These are phyloP conservation scores for Diploscapter pachys DNA, from an alignment of 1,140 invertebrate species.

Conservation along the genomic window DNA sequence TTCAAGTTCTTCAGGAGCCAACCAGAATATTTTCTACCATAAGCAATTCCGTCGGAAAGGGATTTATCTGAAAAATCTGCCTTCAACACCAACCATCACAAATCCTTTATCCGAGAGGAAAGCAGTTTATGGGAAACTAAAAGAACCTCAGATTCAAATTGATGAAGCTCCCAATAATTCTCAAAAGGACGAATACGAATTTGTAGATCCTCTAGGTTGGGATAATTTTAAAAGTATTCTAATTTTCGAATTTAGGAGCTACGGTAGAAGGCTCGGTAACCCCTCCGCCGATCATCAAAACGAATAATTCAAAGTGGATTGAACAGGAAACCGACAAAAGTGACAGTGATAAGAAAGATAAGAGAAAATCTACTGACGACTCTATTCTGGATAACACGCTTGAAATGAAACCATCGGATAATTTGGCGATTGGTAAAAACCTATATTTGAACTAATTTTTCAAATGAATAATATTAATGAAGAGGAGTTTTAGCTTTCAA, in stretches of 20 bases:
- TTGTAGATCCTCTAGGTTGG: constrained; percentile 13
- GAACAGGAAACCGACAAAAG: not conserved
- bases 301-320: not conserved
- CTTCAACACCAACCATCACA: no score
- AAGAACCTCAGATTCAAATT: no score
- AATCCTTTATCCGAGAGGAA: no score
- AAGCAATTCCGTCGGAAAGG: no score
- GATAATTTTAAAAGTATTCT: not conserved
- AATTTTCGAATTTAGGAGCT: constrained; percentile 4
- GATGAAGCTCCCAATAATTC: no score
- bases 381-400: constrained; percentile 10
- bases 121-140: no score
- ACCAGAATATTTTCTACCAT: no score
- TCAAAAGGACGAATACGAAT: constrained; percentile 62
- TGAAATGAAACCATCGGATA: constrained; percentile 2
- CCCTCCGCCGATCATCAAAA: not conserved
- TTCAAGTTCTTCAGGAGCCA: no score
- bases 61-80: no score
- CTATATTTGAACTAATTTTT: no score
- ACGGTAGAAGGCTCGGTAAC: not conserved
- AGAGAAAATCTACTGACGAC: no score
- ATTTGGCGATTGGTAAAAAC: constrained; percentile 2
- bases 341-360: no score
- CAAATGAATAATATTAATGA: not conserved
- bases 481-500: constrained; percentile 1